A percentile compares a stretch with the other conserved stretches of the same genome.
These are phyloP conservation scores for Oedothorax gibbosus DNA, from an alignment of 1,140 invertebrate species.

Conservation along the genomic window DNA sequence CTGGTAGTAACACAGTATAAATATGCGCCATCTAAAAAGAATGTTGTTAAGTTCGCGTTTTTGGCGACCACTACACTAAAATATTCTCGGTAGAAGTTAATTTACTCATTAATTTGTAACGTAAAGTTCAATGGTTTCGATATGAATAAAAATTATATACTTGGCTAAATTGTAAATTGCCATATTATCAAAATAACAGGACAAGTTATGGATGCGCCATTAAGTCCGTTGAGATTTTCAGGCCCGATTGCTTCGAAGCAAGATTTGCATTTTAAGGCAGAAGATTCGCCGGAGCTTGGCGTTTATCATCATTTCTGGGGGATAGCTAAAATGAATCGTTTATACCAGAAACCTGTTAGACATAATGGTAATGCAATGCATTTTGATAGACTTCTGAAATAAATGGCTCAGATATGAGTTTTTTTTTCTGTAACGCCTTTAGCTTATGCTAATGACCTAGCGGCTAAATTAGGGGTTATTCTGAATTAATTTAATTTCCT, in stretches of 20 bases:
- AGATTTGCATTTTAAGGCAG: conserved; percentile 31
- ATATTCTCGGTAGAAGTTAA: no score
- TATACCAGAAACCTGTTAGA: no score
- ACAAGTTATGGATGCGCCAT: conserved; percentile 43
- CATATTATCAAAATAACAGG: no score
- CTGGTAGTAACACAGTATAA: no score
- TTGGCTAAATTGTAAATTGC: no score
- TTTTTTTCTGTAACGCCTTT: neutral
- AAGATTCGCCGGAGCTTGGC: conserved; percentile 11
- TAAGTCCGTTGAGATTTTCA: conserved; percentile 35
- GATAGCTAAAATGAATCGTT: neutral
- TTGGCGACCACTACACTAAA: no score
- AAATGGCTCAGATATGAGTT: neutral
- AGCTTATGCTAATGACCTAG: conserved; percentile 19
- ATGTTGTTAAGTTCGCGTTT: no score
- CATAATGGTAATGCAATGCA: no score
- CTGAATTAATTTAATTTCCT: conserved; percentile 33
- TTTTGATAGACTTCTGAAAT: neutral
- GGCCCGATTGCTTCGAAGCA: neutral
- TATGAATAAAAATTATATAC: no score
- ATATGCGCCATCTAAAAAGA: no score
- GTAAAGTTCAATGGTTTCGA: no score
- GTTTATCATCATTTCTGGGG: conserved; percentile 38
- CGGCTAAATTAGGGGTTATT: neutral
- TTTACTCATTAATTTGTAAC: no score